These are phyloP conservation scores for Oscheius sp. DNA, from an alignment of 2,888 invertebrate genomes.

Conservation along the genomic window DNA sequence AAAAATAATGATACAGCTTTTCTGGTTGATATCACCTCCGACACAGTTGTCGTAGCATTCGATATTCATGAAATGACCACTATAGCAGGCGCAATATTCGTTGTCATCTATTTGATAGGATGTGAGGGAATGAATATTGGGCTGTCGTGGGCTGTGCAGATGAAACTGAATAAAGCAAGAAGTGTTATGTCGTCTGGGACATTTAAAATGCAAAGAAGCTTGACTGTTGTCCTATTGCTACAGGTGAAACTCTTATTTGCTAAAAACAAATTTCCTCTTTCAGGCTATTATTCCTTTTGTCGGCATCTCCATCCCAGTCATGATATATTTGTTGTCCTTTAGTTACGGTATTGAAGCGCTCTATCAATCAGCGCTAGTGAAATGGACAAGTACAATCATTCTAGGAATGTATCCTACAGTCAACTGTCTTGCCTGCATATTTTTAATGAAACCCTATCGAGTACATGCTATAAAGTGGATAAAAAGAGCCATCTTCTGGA, in stretches of 20 bases:
- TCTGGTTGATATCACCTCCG: neutral
- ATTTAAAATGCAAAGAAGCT: neutral
- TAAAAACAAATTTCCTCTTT: no score
- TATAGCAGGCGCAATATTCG: no score
- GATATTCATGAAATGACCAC: no score
- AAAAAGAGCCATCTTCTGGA: no score
- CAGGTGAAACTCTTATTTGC: no score
- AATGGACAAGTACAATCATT: neutral
- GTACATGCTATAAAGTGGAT: no score
- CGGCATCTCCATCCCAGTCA: neutral
- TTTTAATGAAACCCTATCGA: constrained; percentile 7
- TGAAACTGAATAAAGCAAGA: neutral
- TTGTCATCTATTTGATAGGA: neutral
- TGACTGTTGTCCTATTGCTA: neutral
- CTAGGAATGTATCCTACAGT: neutral
- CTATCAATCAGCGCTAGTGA: neutral
- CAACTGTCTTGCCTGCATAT: neutral
- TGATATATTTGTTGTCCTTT: neutral
- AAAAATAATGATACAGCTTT: neutral
- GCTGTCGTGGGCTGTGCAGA: neutral
- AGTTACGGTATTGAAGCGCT: neutral
- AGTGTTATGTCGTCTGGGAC: neutral
- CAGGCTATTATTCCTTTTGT: neutral
- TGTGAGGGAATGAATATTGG: neutral
- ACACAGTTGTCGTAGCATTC: neutral